Evolutionary conservation across 2,113 vertebrate genomes (phyloP), one percentile per base, ranked within the genome.

Genomic region (Sturnus vulgaris): DNA sequence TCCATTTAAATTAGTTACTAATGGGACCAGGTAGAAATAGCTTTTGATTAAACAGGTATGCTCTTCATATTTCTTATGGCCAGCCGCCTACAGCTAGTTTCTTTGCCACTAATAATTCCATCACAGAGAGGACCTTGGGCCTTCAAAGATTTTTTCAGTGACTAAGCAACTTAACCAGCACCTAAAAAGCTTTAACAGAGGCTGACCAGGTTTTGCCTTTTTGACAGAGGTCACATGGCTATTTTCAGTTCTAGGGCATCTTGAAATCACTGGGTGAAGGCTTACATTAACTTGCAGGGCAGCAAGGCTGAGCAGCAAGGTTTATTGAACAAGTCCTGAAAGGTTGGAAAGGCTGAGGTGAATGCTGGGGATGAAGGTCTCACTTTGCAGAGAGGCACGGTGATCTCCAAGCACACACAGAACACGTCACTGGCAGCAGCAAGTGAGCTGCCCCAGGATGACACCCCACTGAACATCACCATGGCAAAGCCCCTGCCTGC

Each of bases 1-100:
- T 59, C 57, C 11, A 42, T 91, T 93, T 90, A 73, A 68, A 83
- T 71, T 33, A 86, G 31, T 78, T 71, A 83, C 30, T 56, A 92
- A 88, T 49, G 50, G 60, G 28, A 93, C 25, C 9, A 66, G 40
- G 21, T n/a, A 83, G 65, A 73, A 91, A 46, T 30, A 79, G 75
- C 28, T 64, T 60, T 11, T 46, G 35, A 91, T 60, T 59, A 49
- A 86, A 72, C 9, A 12, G 40, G 30, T 13, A 52, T 13, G 8
- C 28, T 59, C 25, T 73, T 71, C 19, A 46, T 3, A 3, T 31
- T 88, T 35, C 31, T 33, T 82, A 64, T 11, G 72, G 61, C 50
- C 76, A 83, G 50, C 16, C 64, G n/a, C 20, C 46, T 72, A 76
- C 27, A 44, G 40, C 47, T 25, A 27, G 18, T 53, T 73, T 90